A percentile compares a stretch with the other conserved stretches of the same genome.
Conservation (phyloP, 1,140 invertebrate species). For the Zaprionus lachaisei region DNA sequence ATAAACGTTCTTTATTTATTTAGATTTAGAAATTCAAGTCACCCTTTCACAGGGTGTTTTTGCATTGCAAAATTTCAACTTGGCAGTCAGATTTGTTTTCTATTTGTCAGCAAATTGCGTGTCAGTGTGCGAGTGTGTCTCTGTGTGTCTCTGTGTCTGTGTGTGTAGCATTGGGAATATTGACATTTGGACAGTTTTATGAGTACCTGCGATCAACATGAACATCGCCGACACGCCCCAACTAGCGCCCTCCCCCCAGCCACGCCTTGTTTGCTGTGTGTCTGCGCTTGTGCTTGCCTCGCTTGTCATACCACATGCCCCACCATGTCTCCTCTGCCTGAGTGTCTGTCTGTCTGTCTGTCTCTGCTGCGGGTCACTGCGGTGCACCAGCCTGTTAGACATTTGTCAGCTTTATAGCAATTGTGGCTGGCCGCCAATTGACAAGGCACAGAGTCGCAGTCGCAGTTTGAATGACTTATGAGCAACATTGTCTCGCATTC, state of each 20-base stretch:
- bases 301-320: background rate
- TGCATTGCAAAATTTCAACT: background rate
- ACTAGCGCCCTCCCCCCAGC: conserved; percentile 9
- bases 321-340: background rate
- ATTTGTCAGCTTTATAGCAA: conserved; percentile 80
- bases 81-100: conserved; percentile 40
- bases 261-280: conserved; percentile 13
- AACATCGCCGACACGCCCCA: conserved; percentile 9
- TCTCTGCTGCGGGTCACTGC: conserved; percentile 5
- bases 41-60: conserved; percentile 7
- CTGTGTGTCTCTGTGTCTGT: background rate
- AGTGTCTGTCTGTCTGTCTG: conserved; percentile 14
- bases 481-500: background rate
- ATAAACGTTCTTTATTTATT: too few relatives aligned
- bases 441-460: conserved; percentile 52
- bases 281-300: background rate
- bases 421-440: conserved; percentile 75
- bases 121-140: conserved; percentile 9
- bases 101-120: conserved; percentile 51
- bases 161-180: conserved; percentile 60
- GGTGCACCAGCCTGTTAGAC: conserved; percentile 57
- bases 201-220: conserved; percentile 71
- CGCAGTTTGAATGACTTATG: conserved; percentile 73
- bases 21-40: background rate
- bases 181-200: conserved; percentile 81